Percentiles rank a stretch among this genome's conserved stretches.
Conservation (phyloP, 53 echinoderm and acorn worm species). For the Luidia sarsii region DNA sequence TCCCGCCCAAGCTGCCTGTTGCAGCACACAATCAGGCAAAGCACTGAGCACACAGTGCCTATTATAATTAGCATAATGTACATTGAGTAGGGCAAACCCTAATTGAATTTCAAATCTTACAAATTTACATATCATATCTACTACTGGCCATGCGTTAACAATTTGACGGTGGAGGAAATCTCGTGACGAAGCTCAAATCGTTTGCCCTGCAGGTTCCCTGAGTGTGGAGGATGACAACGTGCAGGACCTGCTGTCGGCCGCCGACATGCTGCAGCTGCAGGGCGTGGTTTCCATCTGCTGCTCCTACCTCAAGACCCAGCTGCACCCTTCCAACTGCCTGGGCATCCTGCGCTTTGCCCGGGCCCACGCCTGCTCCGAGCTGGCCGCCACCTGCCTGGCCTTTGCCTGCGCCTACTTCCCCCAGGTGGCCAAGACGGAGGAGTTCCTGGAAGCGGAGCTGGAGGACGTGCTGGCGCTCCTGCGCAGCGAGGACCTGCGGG, state of each 20-base stretch:
- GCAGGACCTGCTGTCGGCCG: constrained; percentile 82
- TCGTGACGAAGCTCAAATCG: no score
- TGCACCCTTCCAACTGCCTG: constrained; percentile 92
- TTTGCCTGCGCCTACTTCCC: constrained; percentile 73
- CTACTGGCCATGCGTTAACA: no score
- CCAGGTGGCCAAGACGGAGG: constrained; percentile 71
- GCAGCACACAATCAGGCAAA: no score
- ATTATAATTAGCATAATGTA: no score
- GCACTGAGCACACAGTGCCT: no score
- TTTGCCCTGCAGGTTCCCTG: constrained; percentile 70
- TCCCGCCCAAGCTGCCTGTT: no score
- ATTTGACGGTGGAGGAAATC: no score
- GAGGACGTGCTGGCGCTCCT: constrained; percentile 63
- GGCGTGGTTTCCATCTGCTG: constrained; percentile 79
- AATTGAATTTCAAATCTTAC: no score
- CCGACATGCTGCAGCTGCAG: constrained; percentile 89
- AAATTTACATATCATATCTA: no score
- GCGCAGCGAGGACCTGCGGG: constrained; percentile 75
- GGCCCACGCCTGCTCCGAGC: constrained; percentile 67
- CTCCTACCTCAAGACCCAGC: constrained; percentile 77
- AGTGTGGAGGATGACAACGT: constrained; percentile 67
- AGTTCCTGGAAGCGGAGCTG: constrained; percentile 67
- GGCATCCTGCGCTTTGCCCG: constrained; percentile 81
- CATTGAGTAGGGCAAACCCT: no score
- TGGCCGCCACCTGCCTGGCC: constrained; percentile 56